Evolutionary conservation across 1,140 invertebrate genomes (phyloP).

Genomic region (Bombyx mori): DNA sequence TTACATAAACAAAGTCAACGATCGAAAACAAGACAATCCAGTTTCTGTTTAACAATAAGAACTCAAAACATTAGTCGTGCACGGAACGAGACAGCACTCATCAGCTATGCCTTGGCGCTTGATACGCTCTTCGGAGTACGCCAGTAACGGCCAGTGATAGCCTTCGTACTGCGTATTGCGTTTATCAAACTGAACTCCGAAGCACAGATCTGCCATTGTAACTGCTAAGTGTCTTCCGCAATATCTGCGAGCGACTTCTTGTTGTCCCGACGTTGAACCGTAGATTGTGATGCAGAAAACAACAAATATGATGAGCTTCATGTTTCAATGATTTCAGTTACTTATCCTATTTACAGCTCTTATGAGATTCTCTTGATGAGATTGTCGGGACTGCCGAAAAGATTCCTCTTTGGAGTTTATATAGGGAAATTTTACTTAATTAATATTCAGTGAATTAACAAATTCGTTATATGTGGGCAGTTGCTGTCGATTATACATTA

Average conservation of each 20-base stretch:
- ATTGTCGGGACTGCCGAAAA: too few species aligned
- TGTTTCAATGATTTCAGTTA: not conserved
- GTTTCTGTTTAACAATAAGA: slow-evolving; percentile 1
- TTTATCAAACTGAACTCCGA: not conserved
- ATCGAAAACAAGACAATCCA: too few species aligned
- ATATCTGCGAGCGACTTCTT: not conserved
- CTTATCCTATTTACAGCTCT: too few species aligned
- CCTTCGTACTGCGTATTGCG: not conserved
- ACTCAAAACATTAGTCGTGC: not conserved
- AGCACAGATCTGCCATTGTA: not conserved
- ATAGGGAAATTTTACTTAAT: too few species aligned
- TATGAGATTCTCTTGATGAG: too few species aligned
- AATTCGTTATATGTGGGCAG: too few species aligned
- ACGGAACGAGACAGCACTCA: not conserved
- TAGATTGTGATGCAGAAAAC: not conserved
- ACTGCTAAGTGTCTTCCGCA: not conserved
- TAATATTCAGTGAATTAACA: too few species aligned
- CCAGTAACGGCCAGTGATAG: not conserved
- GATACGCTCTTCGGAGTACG: not conserved
- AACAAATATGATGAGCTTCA: not conserved
- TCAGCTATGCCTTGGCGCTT: not conserved
- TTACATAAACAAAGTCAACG: too few species aligned
- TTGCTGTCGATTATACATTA: too few species aligned
- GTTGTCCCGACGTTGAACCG: not conserved
- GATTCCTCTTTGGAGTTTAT: too few species aligned